Percentiles rank a stretch among this genome's conserved stretches.
phyloP scores from a whole-genome alignment of 2,797 vertebrate species.

The Eurystomus glaucurus region DNA sequence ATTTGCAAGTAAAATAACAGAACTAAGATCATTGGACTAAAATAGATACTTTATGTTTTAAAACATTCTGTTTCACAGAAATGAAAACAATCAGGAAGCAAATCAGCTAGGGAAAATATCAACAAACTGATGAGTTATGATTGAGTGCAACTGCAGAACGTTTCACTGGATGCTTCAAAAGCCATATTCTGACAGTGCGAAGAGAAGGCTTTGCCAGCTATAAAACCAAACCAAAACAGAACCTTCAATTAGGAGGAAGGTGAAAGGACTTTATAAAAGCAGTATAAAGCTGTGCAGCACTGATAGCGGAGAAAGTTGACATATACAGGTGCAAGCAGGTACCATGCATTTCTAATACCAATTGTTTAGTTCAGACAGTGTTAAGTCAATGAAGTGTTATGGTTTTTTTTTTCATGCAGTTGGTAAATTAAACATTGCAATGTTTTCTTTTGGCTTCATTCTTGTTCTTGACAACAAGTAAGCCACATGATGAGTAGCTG shows the following conservation, averaged over 20 bases:
- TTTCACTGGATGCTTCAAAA: background rate
- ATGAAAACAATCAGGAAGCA: conserved; percentile 9
- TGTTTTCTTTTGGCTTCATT: background rate
- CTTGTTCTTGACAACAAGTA: background rate
- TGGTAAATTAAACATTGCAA: conserved; percentile 7
- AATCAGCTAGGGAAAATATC: conserved; percentile 13
- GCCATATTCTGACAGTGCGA: background rate
- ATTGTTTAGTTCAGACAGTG: background rate
- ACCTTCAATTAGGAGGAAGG: background rate
- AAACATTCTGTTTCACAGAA: conserved; percentile 31
- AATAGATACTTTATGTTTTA: conserved; percentile 9
- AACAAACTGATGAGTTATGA: background rate
- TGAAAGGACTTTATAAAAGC: background rate
- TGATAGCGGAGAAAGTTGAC: background rate
- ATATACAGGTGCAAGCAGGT: background rate
- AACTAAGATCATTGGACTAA: background rate
- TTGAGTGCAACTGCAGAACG: background rate
- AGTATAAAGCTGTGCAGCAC: background rate
- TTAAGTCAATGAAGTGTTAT: background rate
- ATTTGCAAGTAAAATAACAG: conserved; percentile 36
- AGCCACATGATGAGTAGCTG: background rate
- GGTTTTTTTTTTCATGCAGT: background rate
- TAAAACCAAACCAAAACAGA: background rate
- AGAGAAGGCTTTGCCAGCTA: background rate
- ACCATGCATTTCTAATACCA: background rate